A percentile compares a stretch with the other conserved stretches of the same genome.
These are phyloP conservation scores for Homarus americanus DNA, from an alignment of 1,140 invertebrate species.

Conservation along the genomic window DNA sequence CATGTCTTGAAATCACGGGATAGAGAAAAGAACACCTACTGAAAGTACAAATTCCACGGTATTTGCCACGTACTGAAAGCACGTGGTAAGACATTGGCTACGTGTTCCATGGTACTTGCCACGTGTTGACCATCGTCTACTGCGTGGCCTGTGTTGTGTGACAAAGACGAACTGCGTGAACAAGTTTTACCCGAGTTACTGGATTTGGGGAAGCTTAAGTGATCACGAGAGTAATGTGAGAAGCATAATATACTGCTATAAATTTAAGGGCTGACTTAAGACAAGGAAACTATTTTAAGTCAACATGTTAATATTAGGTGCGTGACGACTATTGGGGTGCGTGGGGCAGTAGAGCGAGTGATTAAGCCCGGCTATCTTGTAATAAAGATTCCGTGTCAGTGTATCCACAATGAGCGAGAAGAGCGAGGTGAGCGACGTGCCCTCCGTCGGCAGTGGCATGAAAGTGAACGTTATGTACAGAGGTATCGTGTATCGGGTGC, in stretches of 20 bases:
- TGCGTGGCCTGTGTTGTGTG: too few relatives aligned
- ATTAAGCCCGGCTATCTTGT: not conserved
- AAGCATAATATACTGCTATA: not conserved
- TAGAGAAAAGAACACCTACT: too few relatives aligned
- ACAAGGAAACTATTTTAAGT: not conserved
- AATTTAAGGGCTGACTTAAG: not conserved
- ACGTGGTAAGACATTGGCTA: not conserved
- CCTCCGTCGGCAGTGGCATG: conserved; percentile 30
- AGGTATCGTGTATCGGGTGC: conserved; percentile 73
- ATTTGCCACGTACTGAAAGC: not conserved
- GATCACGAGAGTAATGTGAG: not conserved
- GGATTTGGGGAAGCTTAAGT: too few relatives aligned
- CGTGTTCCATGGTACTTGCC: not conserved
- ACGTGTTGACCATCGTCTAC: not conserved
- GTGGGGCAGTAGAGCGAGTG: not conserved
- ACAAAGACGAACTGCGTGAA: too few relatives aligned
- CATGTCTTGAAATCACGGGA: too few relatives aligned
- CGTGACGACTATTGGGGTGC: not conserved
- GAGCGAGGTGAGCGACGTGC: conserved; percentile 26
- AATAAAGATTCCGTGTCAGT: not conserved
- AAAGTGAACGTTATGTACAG: conserved; percentile 74
- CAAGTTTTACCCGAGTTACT: too few relatives aligned
- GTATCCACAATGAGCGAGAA: conserved; percentile 34
- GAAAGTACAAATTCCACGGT: not conserved
- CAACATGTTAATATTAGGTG: not conserved